Conservation (phyloP, 2,888 invertebrate species). For the Ormyrus nitidulus region DNA sequence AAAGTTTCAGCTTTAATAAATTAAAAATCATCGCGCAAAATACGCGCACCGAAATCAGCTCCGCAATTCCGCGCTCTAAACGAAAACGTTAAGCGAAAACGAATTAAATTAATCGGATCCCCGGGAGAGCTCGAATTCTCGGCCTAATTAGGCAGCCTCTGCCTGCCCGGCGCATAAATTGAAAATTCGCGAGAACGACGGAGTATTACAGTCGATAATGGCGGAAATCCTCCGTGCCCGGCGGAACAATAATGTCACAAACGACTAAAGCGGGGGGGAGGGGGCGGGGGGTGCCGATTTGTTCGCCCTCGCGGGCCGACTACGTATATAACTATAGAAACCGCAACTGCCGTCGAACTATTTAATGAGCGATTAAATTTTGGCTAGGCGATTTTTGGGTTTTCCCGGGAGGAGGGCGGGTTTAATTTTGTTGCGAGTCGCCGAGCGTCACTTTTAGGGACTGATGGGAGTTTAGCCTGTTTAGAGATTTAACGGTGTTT, state of each 20-base stretch:
- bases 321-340: not conserved
- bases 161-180: not conserved
- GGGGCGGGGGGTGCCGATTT: not conserved
- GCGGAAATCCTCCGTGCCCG: constrained; percentile 31
- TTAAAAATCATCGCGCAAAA: no score
- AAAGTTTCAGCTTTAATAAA: no score
- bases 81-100: not conserved
- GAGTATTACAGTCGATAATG: constrained; percentile 43
- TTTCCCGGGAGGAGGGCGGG: not conserved
- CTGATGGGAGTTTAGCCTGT: no score
- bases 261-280: not conserved
- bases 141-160: constrained; percentile 20
- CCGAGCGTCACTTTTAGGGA: no score
- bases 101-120: constrained; percentile 24
- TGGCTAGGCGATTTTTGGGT: constrained; percentile 37
- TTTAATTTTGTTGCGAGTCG: no score
- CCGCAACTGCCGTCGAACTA: constrained; percentile 49
- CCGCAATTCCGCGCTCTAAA: no score
- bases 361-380: constrained; percentile 50
- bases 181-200: constrained; percentile 30
- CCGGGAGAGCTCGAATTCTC: not conserved
- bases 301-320: constrained; percentile 23
- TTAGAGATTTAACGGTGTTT: no score
- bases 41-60: not conserved
- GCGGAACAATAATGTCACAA: not conserved